Evolutionary conservation across 2,888 invertebrate species (phyloP), one percentile per base, ranked within the genome.

Genomic region (Corythucha ciliata): DNA sequence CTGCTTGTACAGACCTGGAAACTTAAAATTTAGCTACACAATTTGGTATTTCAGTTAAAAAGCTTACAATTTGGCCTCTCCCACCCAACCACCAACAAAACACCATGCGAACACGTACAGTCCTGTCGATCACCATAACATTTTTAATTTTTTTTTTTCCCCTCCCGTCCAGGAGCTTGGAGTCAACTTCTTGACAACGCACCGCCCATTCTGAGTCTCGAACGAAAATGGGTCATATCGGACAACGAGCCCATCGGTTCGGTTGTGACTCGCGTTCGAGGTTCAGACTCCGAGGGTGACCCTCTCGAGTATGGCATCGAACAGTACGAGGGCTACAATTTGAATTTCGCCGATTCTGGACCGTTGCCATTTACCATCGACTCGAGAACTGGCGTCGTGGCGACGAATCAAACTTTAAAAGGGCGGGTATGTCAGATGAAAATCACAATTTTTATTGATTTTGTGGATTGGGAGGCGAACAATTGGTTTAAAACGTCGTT

Each of bases 331-430:
- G 62, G 62, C 8, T 63, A 57, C 45, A 56, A 64, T 16, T 56
- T 58, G 6, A 48, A 46, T 24, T 40, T 64, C 34, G 57, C 58
- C 10, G 58, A 55, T 12, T 69, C 71, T 0, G 62, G 64, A 26
- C 75, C 76, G 4, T 71, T 82, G 20, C 88, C 88, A 1, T 90
- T 90, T 66, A 69, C 74, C 37, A 88, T 91, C 55, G 78, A 90
- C 67, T 75, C 78, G 29, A 69, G 70, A 3, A 82, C 81, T 0
- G 90, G 90, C 25, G 78, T 79, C 4, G 83, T 90, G 46, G 81
- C 78, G 61, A 75, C 89, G 42, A 88, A 87, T 63, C 81, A 87
- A 63, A 81, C 85, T 0, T 72, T 90, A 26, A 68, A 69, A 61
- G 83, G 83, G 64, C 76, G 81, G 73, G 89, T 89, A 72, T 76